These are phyloP conservation scores for Xiphophorus couchianus DNA, from an alignment of 2,113 vertebrate species.

Conservation along the genomic window DNA sequence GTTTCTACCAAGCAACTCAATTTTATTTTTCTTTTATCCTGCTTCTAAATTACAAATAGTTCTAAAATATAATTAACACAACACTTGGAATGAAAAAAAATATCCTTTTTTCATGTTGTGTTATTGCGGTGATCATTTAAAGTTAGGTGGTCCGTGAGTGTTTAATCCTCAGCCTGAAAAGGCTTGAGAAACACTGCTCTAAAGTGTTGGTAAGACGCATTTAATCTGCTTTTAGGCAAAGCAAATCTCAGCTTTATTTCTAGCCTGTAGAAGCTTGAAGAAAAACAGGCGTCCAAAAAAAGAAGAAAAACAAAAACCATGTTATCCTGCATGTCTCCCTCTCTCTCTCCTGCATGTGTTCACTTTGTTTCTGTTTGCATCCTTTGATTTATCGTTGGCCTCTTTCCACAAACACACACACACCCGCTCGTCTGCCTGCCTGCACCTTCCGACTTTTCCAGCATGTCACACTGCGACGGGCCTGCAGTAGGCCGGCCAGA, in stretches of 20 bases:
- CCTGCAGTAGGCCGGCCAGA: conserved; percentile 79
- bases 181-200: too few species aligned
- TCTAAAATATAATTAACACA: too few species aligned
- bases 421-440: conserved; percentile 10
- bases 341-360: conserved; percentile 50
- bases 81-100: too few species aligned
- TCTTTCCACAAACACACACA: conserved; percentile 39
- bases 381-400: conserved; percentile 34
- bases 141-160: too few species aligned
- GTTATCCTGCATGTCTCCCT: conserved; percentile 27
- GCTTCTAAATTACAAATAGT: too few species aligned
- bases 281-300: background rate
- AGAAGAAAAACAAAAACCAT: background rate
- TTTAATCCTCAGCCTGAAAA: too few species aligned
- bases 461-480: conserved; percentile 84
- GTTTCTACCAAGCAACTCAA: too few species aligned
- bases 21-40: too few species aligned
- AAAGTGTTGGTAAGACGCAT: background rate
- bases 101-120: too few species aligned
- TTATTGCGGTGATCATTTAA: too few species aligned
- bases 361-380: conserved; percentile 62
- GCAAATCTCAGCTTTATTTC: conserved; percentile 1
- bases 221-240: background rate
- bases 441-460: conserved; percentile 73
- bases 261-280: background rate